Conservation (phyloP, 1,140 invertebrate species). For the Panagrolaimus sp. region DNA sequence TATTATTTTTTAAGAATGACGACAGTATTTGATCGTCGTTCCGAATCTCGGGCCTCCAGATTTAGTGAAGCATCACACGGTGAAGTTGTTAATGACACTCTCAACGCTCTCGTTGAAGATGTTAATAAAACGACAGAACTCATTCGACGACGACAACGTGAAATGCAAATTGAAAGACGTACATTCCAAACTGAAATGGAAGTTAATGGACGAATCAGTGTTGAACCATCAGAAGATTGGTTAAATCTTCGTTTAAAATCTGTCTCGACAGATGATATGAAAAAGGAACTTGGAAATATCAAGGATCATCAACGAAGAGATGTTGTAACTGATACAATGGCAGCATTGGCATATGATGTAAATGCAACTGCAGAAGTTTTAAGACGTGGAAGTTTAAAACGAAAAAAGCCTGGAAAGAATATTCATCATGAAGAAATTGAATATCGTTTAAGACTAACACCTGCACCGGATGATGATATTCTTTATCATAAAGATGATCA, state of each 20-base stretch:
- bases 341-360: constrained; percentile 60
- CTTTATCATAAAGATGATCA: constrained; percentile 44
- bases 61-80: constrained; percentile 30
- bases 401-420: constrained; percentile 32
- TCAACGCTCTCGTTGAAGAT: constrained; percentile 48
- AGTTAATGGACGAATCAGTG: constrained; percentile 54
- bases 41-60: constrained; percentile 30
- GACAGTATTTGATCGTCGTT: constrained; percentile 20
- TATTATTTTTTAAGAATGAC: constrained; percentile 31
- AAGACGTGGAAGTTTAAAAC: constrained; percentile 47
- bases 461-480: constrained; percentile 49
- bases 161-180: constrained; percentile 34
- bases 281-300: constrained; percentile 48
- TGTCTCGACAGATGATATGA: constrained; percentile 55
- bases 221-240: constrained; percentile 56
- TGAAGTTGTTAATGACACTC: constrained; percentile 50
- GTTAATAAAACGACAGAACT: constrained; percentile 57
- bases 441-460: constrained; percentile 54
- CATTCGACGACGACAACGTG: constrained; percentile 50
- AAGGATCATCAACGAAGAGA: constrained; percentile 54
- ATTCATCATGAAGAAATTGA: constrained; percentile 47
- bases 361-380: constrained; percentile 59
- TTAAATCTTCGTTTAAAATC: constrained; percentile 54
- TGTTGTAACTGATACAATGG: constrained; percentile 55
- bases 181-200: constrained; percentile 58